Evolutionary conservation across 2,113 vertebrate genomes (phyloP).

Genomic region (Orycteropus afer): DNA sequence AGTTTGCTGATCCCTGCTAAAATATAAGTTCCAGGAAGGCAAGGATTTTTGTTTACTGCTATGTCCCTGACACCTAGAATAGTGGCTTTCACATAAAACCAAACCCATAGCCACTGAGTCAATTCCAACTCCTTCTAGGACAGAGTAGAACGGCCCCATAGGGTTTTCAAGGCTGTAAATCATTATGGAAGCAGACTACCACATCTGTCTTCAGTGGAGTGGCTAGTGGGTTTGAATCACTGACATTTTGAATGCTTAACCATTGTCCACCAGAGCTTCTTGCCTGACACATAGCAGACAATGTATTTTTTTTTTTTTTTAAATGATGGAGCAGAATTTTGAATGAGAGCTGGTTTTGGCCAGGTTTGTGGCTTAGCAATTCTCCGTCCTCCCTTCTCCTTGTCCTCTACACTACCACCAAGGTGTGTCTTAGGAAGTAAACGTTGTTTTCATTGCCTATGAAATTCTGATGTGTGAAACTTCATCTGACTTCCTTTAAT

Average conservation of each 20-base stretch:
- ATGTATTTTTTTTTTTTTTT: no score
- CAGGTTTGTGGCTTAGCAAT: not conserved
- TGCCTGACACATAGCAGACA: no score
- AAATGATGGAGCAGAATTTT: slow-evolving; percentile 3
- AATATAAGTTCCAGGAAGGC: not conserved
- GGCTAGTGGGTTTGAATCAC: no score
- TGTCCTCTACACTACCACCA: slow-evolving; percentile 3
- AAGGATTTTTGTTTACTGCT: slow-evolving; percentile 26
- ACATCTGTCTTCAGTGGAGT: no score
- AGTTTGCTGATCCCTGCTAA: not conserved
- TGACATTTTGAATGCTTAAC: no score
- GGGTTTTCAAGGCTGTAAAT: no score
- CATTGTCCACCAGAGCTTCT: no score
- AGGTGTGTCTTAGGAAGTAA: slow-evolving; percentile 48
- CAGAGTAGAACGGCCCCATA: no score
- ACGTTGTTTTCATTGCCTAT: slow-evolving; percentile 58
- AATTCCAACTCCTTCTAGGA: no score
- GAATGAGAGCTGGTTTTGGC: slow-evolving; percentile 7
- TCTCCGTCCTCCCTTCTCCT: not conserved
- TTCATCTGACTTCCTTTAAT: slow-evolving; percentile 67
- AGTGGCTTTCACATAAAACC: not conserved
- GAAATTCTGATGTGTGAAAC: slow-evolving; percentile 58
- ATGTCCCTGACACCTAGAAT: not conserved
- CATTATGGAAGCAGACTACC: no score
- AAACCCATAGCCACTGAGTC: no score